These are phyloP conservation scores for Cheilosia grossa DNA, from an alignment of 2,888 invertebrate genomes.

Conservation along the genomic window DNA sequence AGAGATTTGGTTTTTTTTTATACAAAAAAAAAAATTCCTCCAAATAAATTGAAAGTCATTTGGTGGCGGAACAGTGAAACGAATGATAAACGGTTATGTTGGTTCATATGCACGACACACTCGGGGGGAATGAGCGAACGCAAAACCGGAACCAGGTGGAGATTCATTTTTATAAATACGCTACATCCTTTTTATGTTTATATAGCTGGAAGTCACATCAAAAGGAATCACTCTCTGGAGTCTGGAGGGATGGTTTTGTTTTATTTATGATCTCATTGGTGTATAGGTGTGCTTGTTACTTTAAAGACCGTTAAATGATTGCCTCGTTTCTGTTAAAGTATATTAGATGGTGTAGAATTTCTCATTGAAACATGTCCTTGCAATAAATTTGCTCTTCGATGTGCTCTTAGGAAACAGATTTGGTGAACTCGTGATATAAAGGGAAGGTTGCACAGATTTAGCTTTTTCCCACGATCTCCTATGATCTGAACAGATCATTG, in stretches of 20 bases:
- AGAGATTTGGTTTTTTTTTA: conserved; percentile 29
- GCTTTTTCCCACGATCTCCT: no score
- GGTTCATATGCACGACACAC: conserved; percentile 40
- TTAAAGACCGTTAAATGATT: conserved; percentile 56
- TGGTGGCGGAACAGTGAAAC: conserved; percentile 52
- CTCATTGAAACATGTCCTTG: neutral
- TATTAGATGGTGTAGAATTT: conserved; percentile 11
- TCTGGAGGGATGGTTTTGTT: conserved; percentile 25
- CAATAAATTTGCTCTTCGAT: neutral
- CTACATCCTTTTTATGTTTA: conserved; percentile 1
- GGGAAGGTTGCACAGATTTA: no score
- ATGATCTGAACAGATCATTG: no score
- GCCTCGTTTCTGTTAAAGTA: conserved; percentile 25
- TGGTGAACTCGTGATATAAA: no score
- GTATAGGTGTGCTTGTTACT: conserved; percentile 21
- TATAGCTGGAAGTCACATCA: conserved; percentile 14
- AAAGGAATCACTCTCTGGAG: conserved; percentile 38
- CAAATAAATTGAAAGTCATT: conserved; percentile 66
- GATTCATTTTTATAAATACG: conserved; percentile 41
- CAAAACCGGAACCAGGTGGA: conserved; percentile 46
- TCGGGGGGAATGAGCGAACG: neutral
- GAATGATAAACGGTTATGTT: conserved; percentile 61
- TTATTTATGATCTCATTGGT: conserved; percentile 9
- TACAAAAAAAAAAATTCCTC: conserved; percentile 13
- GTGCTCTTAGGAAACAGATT: no score